Conservation (phyloP, 2,797 vertebrate genomes). For the Rhynchotus rufescens region DNA sequence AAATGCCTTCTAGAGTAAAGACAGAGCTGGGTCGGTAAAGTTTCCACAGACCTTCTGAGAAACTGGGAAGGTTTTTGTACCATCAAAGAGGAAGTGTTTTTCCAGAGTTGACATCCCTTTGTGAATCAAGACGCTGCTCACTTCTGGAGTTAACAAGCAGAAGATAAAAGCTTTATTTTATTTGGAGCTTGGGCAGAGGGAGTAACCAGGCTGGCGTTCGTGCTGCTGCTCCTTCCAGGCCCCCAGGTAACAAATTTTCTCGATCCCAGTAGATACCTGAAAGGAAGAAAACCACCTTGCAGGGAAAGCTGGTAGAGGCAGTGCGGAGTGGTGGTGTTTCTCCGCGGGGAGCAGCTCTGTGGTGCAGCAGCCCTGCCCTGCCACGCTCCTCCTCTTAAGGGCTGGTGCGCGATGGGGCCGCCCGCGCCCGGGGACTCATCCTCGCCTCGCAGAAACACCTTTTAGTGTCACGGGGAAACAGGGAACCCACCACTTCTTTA, state of each 20-base stretch:
- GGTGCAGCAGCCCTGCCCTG: neutral
- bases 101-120: neutral
- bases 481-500: neutral
- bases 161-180: neutral
- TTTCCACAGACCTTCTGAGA: neutral
- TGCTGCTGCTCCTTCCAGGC: neutral
- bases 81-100: neutral
- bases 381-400: neutral
- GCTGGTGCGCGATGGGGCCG: accelerated
- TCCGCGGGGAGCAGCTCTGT: neutral
- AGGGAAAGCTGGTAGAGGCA: neutral
- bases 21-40: neutral
- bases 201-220: neutral
- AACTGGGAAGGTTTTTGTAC: neutral
- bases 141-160: neutral
- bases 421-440: neutral
- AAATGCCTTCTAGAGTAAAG: neutral
- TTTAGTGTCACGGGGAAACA: neutral
- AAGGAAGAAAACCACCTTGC: neutral
- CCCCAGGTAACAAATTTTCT: neutral
- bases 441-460: neutral
- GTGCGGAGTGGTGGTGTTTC: neutral
- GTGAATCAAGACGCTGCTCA: neutral
- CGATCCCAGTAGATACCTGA: neutral
- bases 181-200: neutral